These are phyloP conservation scores for Lophius piscatorius DNA, from an alignment of 2,113 vertebrate species.

Conservation along the genomic window DNA sequence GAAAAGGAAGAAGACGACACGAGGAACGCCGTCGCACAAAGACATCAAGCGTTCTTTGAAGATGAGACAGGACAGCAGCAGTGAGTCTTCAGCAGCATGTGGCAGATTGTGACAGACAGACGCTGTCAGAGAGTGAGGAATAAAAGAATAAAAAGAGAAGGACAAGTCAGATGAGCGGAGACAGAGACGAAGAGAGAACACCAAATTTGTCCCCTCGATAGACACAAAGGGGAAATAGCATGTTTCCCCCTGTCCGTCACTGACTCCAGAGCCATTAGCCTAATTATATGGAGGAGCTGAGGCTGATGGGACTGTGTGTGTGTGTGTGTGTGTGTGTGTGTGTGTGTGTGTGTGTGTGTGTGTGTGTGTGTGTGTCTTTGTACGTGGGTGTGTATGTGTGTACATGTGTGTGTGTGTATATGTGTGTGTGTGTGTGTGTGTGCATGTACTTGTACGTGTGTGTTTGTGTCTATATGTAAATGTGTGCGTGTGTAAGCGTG, in stretches of 20 bases:
- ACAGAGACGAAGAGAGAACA: slow-evolving; percentile 35
- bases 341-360: no score
- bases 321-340: slow-evolving; percentile 14
- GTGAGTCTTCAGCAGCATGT: slow-evolving; percentile 28
- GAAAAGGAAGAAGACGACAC: slow-evolving; percentile 20
- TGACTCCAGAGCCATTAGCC: slow-evolving; percentile 70
- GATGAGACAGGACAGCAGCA: slow-evolving; percentile 9
- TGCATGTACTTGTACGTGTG: no score
- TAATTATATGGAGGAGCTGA: slow-evolving; percentile 69
- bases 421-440: no score
- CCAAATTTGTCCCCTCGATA: slow-evolving; percentile 52
- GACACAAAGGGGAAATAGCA: slow-evolving; percentile 63
- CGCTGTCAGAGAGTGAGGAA: slow-evolving; percentile 24
- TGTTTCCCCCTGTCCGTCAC: slow-evolving; percentile 68
- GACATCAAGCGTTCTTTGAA: slow-evolving; percentile 26
- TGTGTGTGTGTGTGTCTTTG: no score
- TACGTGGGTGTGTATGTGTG: no score
- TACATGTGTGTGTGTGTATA: no score
- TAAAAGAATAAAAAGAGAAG: slow-evolving; percentile 7
- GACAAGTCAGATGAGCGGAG: slow-evolving; percentile 36
- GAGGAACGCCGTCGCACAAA: slow-evolving; percentile 34
- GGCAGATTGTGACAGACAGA: slow-evolving; percentile 22
- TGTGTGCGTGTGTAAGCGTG: no score
- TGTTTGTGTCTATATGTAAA: no score
- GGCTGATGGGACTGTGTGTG: slow-evolving; percentile 26